A percentile compares a stretch with the other conserved stretches of the same genome.
phyloP scores from a whole-genome alignment of 1,140 invertebrate species.

The Phortica variegata region DNA sequence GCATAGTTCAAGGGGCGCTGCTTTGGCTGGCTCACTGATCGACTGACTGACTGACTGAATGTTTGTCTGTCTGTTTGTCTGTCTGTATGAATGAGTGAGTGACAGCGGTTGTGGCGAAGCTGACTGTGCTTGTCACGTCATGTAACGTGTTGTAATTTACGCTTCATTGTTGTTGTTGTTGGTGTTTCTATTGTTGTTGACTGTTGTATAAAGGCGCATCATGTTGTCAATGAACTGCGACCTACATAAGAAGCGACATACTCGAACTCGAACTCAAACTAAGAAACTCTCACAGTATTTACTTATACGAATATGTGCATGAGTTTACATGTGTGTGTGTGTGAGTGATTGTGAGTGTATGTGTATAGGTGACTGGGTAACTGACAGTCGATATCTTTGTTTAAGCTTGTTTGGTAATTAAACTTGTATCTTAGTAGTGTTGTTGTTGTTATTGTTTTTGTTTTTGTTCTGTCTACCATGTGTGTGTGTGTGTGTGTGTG shows the following conservation, averaged over 20 bases:
- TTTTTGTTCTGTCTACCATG: neutral
- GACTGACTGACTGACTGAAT: too few species aligned
- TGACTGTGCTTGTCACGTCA: too few species aligned
- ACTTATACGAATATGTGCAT: neutral
- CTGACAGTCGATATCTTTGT: constrained; percentile 1
- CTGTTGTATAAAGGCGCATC: neutral
- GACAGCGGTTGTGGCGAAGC: too few species aligned
- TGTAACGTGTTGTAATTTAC: too few species aligned
- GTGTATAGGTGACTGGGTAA: neutral
- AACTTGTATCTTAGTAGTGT: neutral
- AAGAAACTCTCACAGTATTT: neutral
- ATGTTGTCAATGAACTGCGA: neutral
- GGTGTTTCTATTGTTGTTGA: neutral
- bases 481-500: neutral
- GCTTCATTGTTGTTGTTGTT: too few species aligned
- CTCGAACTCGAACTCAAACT: neutral
- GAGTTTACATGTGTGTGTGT: neutral
- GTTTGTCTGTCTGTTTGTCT: too few species aligned
- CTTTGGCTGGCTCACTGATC: too few species aligned
- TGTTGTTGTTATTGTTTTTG: neutral
- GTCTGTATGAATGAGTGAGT: too few species aligned
- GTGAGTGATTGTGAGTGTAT: neutral
- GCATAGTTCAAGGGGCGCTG: too few species aligned
- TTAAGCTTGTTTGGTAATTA: neutral
- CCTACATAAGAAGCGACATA: neutral